These are phyloP conservation scores for Drosophila nr. medialis DNA, from an alignment of 2,888 invertebrate species.

Conservation along the genomic window DNA sequence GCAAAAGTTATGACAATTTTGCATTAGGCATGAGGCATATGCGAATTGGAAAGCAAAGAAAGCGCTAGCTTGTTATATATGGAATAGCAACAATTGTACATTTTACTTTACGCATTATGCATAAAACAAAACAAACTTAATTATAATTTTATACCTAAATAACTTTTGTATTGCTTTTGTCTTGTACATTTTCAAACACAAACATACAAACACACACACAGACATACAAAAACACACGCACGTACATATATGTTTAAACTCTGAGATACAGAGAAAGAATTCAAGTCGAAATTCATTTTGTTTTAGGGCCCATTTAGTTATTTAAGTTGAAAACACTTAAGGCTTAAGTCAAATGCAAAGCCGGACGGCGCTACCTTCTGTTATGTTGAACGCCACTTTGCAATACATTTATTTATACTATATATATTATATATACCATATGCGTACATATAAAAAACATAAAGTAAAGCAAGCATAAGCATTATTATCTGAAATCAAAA, in stretches of 20 bases:
- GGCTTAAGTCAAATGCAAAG: constrained; percentile 75
- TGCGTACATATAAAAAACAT: constrained; percentile 35
- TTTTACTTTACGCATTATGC: constrained; percentile 67
- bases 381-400: constrained; percentile 68
- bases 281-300: constrained; percentile 38
- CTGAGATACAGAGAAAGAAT: constrained; percentile 39
- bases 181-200: constrained; percentile 74
- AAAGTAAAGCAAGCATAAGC: constrained; percentile 36
- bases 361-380: constrained; percentile 64
- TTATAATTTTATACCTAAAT: constrained; percentile 69
- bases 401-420: constrained; percentile 74
- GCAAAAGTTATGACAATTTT: constrained; percentile 72
- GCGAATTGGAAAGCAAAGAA: constrained; percentile 49
- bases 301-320: constrained; percentile 43
- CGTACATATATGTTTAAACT: constrained; percentile 34
- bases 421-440: constrained; percentile 36
- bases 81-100: constrained; percentile 76
- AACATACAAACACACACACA: constrained; percentile 45
- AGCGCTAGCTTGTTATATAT: constrained; percentile 76
- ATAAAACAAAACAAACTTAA: constrained; percentile 50
- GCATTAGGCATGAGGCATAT: constrained; percentile 65
- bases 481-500: constrained; percentile 67
- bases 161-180: constrained; percentile 67
- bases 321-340: constrained; percentile 68
- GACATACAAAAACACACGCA: constrained; percentile 23